Percentiles rank a stretch among this genome's conserved stretches.
Evolutionary conservation across 2,797 vertebrate genomes (phyloP).

Genomic region (Poeciliopsis paucimaculata): DNA sequence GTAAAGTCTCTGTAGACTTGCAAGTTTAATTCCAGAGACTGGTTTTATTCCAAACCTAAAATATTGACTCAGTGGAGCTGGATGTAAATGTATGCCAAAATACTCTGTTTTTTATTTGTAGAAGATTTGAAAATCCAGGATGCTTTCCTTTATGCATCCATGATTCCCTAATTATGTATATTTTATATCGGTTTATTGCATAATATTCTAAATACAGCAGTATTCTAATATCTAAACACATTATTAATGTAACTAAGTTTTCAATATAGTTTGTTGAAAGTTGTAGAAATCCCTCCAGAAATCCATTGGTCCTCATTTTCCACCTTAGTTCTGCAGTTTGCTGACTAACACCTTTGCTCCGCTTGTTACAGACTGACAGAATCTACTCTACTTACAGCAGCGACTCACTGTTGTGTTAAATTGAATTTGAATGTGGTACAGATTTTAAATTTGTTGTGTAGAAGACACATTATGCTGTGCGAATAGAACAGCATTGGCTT

Average conservation of each 20-base stretch:
- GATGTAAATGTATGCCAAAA: neutral
- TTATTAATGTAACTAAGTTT: neutral
- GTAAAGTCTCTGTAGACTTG: neutral
- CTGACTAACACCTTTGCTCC: neutral
- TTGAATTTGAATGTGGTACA: neutral
- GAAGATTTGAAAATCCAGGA: neutral
- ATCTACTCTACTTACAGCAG: neutral
- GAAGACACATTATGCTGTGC: neutral
- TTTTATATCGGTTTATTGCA: neutral
- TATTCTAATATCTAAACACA: neutral
- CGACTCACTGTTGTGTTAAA: neutral
- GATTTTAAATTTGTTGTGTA: constrained; percentile 4
- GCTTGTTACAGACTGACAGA: neutral
- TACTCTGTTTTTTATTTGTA: neutral
- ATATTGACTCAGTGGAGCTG: neutral
- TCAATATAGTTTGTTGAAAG: neutral
- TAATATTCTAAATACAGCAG: neutral
- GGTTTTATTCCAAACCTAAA: neutral
- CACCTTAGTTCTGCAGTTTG: neutral
- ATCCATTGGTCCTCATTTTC: neutral
- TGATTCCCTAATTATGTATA: neutral
- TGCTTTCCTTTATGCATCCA: neutral
- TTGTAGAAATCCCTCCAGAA: neutral
- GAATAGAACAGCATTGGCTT: neutral
- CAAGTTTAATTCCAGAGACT: neutral